phyloP scores from a whole-genome alignment of 2,797 vertebrate genomes.

The Apodemus agrarius region DNA sequence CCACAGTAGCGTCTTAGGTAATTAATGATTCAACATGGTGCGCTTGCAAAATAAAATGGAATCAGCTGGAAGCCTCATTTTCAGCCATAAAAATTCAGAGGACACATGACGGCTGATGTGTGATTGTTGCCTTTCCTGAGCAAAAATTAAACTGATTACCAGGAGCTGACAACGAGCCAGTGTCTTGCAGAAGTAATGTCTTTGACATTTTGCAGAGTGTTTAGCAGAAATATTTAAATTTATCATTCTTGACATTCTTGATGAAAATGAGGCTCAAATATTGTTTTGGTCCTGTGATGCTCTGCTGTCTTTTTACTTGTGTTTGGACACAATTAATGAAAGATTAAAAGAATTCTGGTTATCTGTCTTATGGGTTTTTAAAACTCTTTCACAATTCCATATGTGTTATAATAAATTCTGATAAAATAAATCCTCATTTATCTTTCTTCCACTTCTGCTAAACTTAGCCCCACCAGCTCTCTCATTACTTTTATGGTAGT shows the following conservation, averaged over 20 bases:
- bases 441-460: not conserved
- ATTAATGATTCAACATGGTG: slow-evolving; percentile 86
- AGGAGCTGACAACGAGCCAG: slow-evolving; percentile 79
- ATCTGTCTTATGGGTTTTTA: slow-evolving; percentile 45
- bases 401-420: not conserved
- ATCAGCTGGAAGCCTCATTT: slow-evolving; percentile 86
- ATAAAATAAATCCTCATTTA: not conserved
- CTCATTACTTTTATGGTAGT: not conserved
- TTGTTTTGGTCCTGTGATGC: slow-evolving; percentile 69
- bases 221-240: slow-evolving; percentile 81
- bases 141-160: slow-evolving; percentile 85
- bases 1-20: slow-evolving; percentile 80
- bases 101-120: slow-evolving; percentile 84
- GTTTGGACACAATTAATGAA: slow-evolving; percentile 57
- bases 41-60: slow-evolving; percentile 80
- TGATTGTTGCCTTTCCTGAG: slow-evolving; percentile 81
- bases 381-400: not conserved
- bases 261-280: slow-evolving; percentile 78
- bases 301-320: slow-evolving; percentile 50
- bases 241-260: slow-evolving; percentile 74
- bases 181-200: slow-evolving; percentile 79
- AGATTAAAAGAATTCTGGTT: slow-evolving; percentile 67
- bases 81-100: slow-evolving; percentile 84
- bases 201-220: slow-evolving; percentile 79
- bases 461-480: not conserved